These are phyloP conservation scores for Bujurquina vittata DNA, from an alignment of 2,113 vertebrate species.

Conservation along the genomic window DNA sequence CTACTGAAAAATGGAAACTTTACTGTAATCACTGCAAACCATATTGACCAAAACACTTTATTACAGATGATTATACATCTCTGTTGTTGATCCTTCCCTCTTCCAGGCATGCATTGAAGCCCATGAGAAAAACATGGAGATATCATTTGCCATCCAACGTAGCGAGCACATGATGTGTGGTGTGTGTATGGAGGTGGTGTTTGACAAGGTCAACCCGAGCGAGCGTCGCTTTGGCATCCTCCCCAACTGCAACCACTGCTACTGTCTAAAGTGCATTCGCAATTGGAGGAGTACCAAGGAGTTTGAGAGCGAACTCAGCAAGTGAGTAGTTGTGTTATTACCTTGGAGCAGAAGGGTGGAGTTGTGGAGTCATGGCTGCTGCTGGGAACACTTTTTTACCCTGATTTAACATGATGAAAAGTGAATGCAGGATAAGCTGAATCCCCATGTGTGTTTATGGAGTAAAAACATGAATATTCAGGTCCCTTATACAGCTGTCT, in stretches of 20 bases:
- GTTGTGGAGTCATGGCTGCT: not conserved
- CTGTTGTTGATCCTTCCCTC: not conserved
- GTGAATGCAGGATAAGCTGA: too few relatives aligned
- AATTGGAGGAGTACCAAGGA: constrained; percentile 99
- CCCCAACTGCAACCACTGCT: constrained; percentile 98
- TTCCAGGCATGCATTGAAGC: constrained; percentile 95
- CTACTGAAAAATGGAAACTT: too few relatives aligned
- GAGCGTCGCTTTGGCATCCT: constrained; percentile 98
- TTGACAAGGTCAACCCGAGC: constrained; percentile 94
- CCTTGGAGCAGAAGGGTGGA: not conserved
- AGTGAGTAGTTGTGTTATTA: constrained; percentile 80
- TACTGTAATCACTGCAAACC: too few relatives aligned
- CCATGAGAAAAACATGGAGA: constrained; percentile 99
- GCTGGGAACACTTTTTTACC: too few relatives aligned
- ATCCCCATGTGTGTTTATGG: too few relatives aligned
- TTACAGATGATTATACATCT: not conserved
- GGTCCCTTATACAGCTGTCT: too few relatives aligned
- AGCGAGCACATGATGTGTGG: constrained; percentile 99
- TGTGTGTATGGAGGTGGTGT: constrained; percentile 99
- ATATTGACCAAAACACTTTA: too few relatives aligned
- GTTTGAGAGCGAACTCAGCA: constrained; percentile 99
- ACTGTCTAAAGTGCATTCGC: constrained; percentile 98
- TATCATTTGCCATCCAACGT: constrained; percentile 96
- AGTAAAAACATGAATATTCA: too few relatives aligned
- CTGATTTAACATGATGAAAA: too few relatives aligned